A percentile compares a stretch with the other conserved stretches of the same genome.
These are phyloP conservation scores for Apogon talboti DNA, from an alignment of 2,797 vertebrate species.

Conservation along the genomic window DNA sequence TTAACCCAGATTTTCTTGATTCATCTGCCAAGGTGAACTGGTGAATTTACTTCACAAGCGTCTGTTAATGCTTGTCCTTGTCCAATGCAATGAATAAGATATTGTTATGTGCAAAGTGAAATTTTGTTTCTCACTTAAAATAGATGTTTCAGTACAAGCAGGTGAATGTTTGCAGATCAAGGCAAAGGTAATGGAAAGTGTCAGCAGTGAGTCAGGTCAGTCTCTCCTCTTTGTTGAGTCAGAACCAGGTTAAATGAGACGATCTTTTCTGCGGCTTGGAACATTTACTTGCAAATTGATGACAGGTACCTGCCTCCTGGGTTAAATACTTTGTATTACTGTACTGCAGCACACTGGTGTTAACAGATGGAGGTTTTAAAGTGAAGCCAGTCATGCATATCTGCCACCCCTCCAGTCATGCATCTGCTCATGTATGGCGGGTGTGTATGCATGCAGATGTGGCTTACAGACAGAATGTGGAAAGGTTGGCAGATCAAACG, in stretches of 20 bases:
- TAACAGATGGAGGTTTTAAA: slow-evolving; percentile 59
- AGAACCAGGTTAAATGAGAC: slow-evolving; percentile 41
- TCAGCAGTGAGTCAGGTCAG: slow-evolving; percentile 17
- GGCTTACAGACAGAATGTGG: slow-evolving; percentile 13
- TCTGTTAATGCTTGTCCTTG: slow-evolving; percentile 14
- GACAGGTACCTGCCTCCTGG: slow-evolving; percentile 5
- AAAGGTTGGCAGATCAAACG: not conserved
- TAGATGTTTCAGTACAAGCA: slow-evolving; percentile 28
- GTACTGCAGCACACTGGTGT: slow-evolving; percentile 25
- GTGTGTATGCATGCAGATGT: slow-evolving; percentile 13
- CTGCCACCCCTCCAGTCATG: slow-evolving; percentile 38
- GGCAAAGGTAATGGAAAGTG: slow-evolving; percentile 36
- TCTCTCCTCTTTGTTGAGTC: slow-evolving; percentile 29
- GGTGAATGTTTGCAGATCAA: slow-evolving; percentile 32
- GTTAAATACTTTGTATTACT: slow-evolving; percentile 31
- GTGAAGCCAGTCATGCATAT: slow-evolving; percentile 48
- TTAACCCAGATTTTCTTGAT: slow-evolving; percentile 8
- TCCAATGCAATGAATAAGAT: slow-evolving; percentile 19
- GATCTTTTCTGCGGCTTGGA: slow-evolving; percentile 17
- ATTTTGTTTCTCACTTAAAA: slow-evolving; percentile 58
- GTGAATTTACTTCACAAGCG: slow-evolving; percentile 22
- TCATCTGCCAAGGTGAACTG: slow-evolving; percentile 3
- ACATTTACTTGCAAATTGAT: slow-evolving; percentile 45
- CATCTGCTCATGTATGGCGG: slow-evolving; percentile 44
- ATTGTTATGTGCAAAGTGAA: slow-evolving; percentile 52